Conservation (phyloP, 2,797 vertebrate genomes). For the Manis javanica region DNA sequence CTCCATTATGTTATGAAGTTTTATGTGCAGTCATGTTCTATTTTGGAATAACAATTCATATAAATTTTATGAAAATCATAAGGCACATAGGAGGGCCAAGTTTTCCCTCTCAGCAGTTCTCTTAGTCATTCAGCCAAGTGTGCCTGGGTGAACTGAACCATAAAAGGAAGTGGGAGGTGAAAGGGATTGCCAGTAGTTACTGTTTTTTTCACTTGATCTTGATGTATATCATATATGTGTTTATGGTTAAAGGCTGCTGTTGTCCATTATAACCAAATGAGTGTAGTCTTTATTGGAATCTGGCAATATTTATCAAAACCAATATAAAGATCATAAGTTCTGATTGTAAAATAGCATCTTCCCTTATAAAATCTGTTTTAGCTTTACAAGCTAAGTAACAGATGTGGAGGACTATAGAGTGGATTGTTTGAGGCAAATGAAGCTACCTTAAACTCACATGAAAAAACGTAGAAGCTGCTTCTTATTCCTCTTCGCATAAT, state of each 20-base stretch:
- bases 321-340: conserved; percentile 94
- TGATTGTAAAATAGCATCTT: conserved; percentile 92
- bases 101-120: conserved; percentile 93
- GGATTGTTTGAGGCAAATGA: background rate
- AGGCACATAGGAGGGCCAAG: conserved; percentile 93
- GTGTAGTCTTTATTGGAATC: conserved; percentile 91
- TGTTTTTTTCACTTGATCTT: conserved; percentile 94
- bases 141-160: conserved; percentile 93
- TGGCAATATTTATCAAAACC: conserved; percentile 94
- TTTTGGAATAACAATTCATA: conserved; percentile 94
- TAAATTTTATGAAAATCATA: conserved; percentile 95
- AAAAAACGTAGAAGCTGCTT: conserved; percentile 80
- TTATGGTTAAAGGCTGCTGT: conserved; percentile 89
- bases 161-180: conserved; percentile 90
- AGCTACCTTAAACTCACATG: conserved; percentile 80
- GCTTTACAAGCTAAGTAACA: conserved; percentile 88
- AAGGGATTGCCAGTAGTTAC: conserved; percentile 93
- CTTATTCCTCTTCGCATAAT: conserved; percentile 87
- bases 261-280: conserved; percentile 94
- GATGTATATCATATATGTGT: conserved; percentile 92
- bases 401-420: background rate
- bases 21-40: conserved; percentile 93
- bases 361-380: conserved; percentile 89
- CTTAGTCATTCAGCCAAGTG: conserved; percentile 94
- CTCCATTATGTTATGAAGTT: conserved; percentile 92